Conservation (phyloP, 2,113 vertebrate species). For the Vicugna pacos region DNA sequence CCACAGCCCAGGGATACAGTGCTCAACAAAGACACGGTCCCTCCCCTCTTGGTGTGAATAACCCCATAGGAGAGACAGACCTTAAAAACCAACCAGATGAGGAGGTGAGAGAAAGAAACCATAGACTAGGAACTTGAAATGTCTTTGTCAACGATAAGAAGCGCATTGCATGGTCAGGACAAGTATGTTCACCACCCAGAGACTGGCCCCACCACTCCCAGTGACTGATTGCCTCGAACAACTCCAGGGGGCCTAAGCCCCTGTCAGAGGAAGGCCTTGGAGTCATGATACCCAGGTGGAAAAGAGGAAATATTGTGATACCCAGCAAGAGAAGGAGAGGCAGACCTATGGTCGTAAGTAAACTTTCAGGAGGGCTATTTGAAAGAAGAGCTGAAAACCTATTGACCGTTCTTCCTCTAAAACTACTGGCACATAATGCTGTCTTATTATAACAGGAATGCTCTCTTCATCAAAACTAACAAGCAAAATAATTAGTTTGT, state of each 20-base stretch:
- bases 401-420: background rate
- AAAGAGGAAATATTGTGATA: background rate
- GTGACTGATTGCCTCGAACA: background rate
- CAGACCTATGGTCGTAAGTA: background rate
- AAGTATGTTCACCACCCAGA: background rate
- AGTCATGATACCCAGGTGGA: background rate
- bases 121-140: background rate
- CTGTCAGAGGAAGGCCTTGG: background rate
- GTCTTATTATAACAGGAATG: background rate
- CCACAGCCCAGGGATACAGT: background rate
- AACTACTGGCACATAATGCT: background rate
- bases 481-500: background rate
- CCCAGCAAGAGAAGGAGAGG: background rate
- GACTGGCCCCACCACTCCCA: background rate
- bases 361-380: background rate
- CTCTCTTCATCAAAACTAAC: conserved; percentile 16
- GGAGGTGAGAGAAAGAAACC: background rate
- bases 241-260: background rate
- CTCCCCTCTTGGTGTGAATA: background rate
- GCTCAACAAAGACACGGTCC: background rate
- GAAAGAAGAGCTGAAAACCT: conserved; percentile 1
- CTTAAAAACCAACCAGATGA: background rate
- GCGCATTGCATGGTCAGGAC: background rate
- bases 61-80: background rate
- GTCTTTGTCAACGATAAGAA: background rate